Evolutionary conservation across 2,888 invertebrate species (phyloP).

Genomic region (Rotaria magnacalcarata): DNA sequence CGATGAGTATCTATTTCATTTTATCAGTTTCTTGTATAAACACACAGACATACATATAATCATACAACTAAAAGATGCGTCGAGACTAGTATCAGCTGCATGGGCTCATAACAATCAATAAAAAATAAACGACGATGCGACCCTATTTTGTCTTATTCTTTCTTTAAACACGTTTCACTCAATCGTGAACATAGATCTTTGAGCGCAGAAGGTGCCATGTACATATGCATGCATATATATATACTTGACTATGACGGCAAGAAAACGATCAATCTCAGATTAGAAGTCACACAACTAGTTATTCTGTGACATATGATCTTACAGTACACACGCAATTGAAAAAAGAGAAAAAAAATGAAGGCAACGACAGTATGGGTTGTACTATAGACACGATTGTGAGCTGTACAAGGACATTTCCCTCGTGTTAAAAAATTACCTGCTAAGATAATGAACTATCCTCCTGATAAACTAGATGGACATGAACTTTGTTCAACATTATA

Average conservation of each 20-base stretch:
- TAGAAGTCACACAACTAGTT: neutral
- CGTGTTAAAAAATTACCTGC: neutral
- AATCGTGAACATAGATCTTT: neutral
- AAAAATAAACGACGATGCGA: neutral
- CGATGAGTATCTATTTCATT: neutral
- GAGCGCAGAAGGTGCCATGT: neutral
- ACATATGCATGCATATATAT: neutral
- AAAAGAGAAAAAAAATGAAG: neutral
- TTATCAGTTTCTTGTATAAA: slow-evolving; percentile 6
- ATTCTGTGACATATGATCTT: neutral
- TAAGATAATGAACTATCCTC: neutral
- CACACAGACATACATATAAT: neutral
- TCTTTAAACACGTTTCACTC: neutral
- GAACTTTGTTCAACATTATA: too few relatives aligned
- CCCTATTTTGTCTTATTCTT: neutral
- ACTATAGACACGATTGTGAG: neutral
- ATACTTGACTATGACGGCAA: neutral
- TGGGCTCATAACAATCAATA: neutral
- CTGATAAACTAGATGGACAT: neutral
- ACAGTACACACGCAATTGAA: neutral
- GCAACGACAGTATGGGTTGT: neutral
- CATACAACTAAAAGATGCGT: neutral
- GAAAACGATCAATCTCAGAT: neutral
- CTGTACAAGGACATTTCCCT: neutral
- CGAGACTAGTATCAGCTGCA: slow-evolving; percentile 20